A percentile compares a stretch with the other conserved stretches of the same genome.
Evolutionary conservation across 2,797 vertebrate species (phyloP).

Genomic region (Microhierax caerulescens): DNA sequence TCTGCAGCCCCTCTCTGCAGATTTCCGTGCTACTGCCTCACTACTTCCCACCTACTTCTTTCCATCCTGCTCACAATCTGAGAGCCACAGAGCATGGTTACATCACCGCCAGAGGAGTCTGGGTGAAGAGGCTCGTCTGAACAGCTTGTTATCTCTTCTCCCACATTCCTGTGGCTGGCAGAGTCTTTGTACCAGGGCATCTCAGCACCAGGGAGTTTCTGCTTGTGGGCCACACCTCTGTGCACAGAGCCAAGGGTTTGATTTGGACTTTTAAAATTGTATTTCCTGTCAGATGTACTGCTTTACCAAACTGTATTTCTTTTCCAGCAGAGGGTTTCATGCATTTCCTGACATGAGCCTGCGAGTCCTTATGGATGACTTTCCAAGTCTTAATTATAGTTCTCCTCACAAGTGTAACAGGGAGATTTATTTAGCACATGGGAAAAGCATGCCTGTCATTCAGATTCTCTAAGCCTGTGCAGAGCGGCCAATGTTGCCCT

Average conservation of each 20-base stretch:
- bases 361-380: slow-evolving; percentile 1
- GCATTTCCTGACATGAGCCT: neutral
- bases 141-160: neutral
- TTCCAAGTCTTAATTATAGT: slow-evolving; percentile 60
- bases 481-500: neutral
- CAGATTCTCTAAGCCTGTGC: neutral
- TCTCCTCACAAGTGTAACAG: slow-evolving; percentile 24
- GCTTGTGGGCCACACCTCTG: slow-evolving; percentile 63
- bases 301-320: slow-evolving; percentile 6
- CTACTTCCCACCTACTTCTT: neutral
- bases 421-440: slow-evolving; percentile 52
- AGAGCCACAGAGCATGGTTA: neutral
- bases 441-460: slow-evolving; percentile 30
- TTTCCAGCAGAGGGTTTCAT: slow-evolving; percentile 20
- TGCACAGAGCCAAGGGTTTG: slow-evolving; percentile 24
- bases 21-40: slow-evolving; percentile 2
- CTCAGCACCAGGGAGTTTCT: neutral
- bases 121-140: neutral
- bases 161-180: neutral
- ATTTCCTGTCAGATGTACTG: slow-evolving; percentile 3
- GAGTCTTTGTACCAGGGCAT: neutral
- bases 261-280: neutral
- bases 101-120: neutral
- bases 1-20: neutral
- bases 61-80: neutral